Conservation (phyloP, 2,888 invertebrate species). For the Trisateles emortualis region DNA sequence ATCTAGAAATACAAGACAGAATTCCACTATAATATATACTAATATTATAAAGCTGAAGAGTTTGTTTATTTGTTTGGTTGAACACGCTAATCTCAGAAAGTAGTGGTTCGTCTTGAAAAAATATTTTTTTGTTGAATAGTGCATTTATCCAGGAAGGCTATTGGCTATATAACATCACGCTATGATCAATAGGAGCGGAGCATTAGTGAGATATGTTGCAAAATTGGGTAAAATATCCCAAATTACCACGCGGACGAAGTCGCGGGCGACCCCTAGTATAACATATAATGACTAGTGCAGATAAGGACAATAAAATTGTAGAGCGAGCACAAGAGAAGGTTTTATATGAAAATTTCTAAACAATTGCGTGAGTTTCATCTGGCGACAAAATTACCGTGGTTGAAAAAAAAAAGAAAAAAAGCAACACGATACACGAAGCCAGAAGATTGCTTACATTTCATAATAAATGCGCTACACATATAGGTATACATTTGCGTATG, state of each 20-base stretch:
- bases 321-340: not conserved
- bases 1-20: not conserved
- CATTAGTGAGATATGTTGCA: no score
- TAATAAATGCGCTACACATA: constrained; percentile 37
- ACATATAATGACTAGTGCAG: not conserved
- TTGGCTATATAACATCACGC: no score
- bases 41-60: no score
- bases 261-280: no score
- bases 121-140: no score
- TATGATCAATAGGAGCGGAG: no score
- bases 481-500: constrained; percentile 19
- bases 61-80: no score
- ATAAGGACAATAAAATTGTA: constrained; percentile 3
- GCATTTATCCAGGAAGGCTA: no score
- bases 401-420: constrained; percentile 24
- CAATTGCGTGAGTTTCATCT: constrained; percentile 32
- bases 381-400: constrained; percentile 30
- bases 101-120: no score
- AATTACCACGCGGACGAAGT: no score
- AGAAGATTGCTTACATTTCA: constrained; percentile 40
- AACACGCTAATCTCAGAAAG: no score
- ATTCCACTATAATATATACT: not conserved
- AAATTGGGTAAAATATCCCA: no score
- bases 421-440: constrained; percentile 18
- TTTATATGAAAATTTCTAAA: constrained; percentile 27